Conservation (phyloP, 2,797 vertebrate genomes). For the Enteromius treurensis region DNA sequence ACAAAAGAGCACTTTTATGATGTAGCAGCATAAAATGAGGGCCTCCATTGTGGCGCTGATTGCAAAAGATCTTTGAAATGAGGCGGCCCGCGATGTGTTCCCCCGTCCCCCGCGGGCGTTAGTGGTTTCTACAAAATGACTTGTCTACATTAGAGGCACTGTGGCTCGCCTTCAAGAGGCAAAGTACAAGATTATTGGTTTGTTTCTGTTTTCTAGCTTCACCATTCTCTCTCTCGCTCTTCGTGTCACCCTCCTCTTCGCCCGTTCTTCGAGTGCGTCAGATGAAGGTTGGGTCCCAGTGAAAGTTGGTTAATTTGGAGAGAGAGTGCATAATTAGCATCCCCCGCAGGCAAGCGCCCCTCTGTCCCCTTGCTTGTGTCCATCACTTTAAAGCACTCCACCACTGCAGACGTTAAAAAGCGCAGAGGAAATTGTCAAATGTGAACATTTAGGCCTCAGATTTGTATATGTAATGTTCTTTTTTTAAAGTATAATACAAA, state of each 20-base stretch:
- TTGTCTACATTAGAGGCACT: slow-evolving; percentile 79
- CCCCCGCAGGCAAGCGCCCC: slow-evolving; percentile 85
- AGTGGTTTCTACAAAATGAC: slow-evolving; percentile 82
- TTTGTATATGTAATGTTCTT: neutral
- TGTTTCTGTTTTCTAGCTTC: slow-evolving; percentile 83
- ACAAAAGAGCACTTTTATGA: slow-evolving; percentile 99
- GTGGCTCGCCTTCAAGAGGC: slow-evolving; percentile 83
- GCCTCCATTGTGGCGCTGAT: slow-evolving; percentile 89
- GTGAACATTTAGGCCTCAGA: slow-evolving; percentile 5
- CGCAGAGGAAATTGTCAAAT: slow-evolving; percentile 16
- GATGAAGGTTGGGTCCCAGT: slow-evolving; percentile 90
- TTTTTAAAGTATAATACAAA: neutral
- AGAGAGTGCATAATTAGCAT: slow-evolving; percentile 96
- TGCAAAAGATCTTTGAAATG: slow-evolving; percentile 88
- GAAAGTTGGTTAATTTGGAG: slow-evolving; percentile 97
- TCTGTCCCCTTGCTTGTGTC: slow-evolving; percentile 74
- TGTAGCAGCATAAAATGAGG: slow-evolving; percentile 97
- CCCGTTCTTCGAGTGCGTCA: slow-evolving; percentile 77
- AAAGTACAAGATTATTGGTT: slow-evolving; percentile 90
- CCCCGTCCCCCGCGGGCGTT: slow-evolving; percentile 75
- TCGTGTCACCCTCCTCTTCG: slow-evolving; percentile 66
- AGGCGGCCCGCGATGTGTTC: slow-evolving; percentile 76
- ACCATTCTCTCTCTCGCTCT: slow-evolving; percentile 59
- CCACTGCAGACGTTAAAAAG: slow-evolving; percentile 54
- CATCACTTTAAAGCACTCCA: slow-evolving; percentile 83